These are phyloP conservation scores for Gallirallus australis DNA, from an alignment of 2,797 vertebrate species.

Conservation along the genomic window DNA sequence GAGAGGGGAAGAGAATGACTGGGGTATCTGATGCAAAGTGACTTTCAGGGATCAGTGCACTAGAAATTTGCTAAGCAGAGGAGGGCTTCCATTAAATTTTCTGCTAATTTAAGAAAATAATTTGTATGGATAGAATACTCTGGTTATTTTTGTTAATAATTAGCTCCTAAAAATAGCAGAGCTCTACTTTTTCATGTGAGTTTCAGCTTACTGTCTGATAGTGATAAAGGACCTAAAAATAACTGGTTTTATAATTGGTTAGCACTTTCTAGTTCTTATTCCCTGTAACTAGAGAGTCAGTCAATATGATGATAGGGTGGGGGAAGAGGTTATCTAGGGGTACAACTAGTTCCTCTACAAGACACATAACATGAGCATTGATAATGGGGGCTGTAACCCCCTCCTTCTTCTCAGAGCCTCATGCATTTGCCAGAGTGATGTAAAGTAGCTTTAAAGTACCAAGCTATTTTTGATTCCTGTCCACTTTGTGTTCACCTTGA, in stretches of 20 bases:
- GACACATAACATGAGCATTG: neutral
- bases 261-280: constrained; percentile 15
- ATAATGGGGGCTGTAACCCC: neutral
- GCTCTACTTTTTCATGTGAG: constrained; percentile 22
- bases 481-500: neutral
- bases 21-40: neutral
- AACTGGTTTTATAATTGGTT: neutral
- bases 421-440: neutral
- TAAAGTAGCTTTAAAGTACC: neutral
- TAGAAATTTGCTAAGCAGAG: neutral
- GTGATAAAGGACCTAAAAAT: constrained; percentile 27
- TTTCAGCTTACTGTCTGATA: constrained; percentile 3
- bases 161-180: constrained; percentile 45
- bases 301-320: neutral
- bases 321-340: neutral
- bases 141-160: constrained; percentile 53
- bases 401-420: neutral
- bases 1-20: neutral
- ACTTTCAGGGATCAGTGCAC: constrained; percentile 7
- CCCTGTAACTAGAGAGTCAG: neutral
- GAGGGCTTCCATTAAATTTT: constrained; percentile 26
- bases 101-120: constrained; percentile 47
- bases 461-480: neutral
- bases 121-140: constrained; percentile 6
- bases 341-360: neutral